Base-by-base conservation (phyloP, 2,113 vertebrate genomes). In the Daboia siamensis region DNA sequence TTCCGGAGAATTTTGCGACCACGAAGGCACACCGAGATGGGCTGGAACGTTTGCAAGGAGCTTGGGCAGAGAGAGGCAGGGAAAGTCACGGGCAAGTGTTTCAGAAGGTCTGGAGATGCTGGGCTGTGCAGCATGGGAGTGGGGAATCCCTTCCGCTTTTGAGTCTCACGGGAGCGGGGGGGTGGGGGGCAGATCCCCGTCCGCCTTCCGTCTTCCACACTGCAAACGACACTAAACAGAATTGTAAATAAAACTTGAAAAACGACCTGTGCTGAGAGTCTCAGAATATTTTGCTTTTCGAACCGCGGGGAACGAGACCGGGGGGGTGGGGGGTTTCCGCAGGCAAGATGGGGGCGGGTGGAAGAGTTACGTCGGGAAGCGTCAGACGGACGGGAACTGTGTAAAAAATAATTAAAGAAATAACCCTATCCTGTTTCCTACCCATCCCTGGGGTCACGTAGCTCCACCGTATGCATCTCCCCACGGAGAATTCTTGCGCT, bases 401-500 rank as follows among this genome's bases (percentile, higher is more conserved):
- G 93, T 2, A 52, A 95, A 92, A 92, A 94, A 69, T 64, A n/a
- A n/a, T 69, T 13, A 88, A 93, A 90, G 13, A 80, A 57, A 44
- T 5, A 55, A 21, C 92, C 0, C 10, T 8, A 4, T 21, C 3
- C 5, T 7, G 15, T 29, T n/a, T 26, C 44, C 57, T 8, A 1
- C 39, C 39, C 39, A 1, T 9, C n/a, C 24, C 33, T 44, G 87
- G 86, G 24, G 93, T 85, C 89, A 93, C 93, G 94, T 94, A 87
- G 93, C 96, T n/a, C 96, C 69, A 0, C 94, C 93, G 94, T 96
- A 96, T 96, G 94, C 96, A 97, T 97, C 94, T 97, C 97, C 96
- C 97, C 85, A 69, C 95, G 96, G 95, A 96, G 95, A 97, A 97
- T 96, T 97, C 97, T 97, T 97, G 97, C 97, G 97, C 97, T 97